Percentiles rank a stretch among this genome's conserved stretches.
phyloP scores from a whole-genome alignment of 2,888 invertebrate species.

The Hypselothyrea guttata region DNA sequence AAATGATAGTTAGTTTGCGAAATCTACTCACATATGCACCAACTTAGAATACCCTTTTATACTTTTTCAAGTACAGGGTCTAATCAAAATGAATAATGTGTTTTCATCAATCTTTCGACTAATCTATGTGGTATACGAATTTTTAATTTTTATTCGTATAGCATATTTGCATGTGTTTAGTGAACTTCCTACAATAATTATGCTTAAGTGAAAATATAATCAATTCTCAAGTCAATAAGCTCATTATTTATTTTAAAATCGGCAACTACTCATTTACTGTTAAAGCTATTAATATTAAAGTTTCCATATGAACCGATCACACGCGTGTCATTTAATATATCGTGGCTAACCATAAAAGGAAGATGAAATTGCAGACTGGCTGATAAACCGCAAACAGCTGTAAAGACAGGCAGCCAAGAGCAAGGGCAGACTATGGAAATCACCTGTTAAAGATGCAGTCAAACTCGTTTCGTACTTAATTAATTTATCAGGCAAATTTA shows the following conservation, averaged over 20 bases:
- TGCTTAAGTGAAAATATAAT: background rate
- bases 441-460: constrained; percentile 2
- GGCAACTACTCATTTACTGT: constrained; percentile 5
- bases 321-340: constrained; percentile 31
- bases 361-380: constrained; percentile 35
- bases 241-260: constrained; percentile 13
- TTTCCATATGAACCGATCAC: constrained; percentile 8
- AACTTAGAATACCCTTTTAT: too few relatives aligned
- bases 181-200: too few relatives aligned
- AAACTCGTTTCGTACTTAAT: constrained; percentile 37
- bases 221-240: background rate
- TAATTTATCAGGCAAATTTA: constrained; percentile 20
- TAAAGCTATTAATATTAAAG: constrained; percentile 22
- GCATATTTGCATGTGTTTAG: too few relatives aligned
- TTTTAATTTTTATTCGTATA: too few relatives aligned
- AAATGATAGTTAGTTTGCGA: too few relatives aligned
- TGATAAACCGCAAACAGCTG: constrained; percentile 37
- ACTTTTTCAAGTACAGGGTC: too few relatives aligned
- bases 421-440: constrained; percentile 23
- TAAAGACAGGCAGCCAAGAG: constrained; percentile 28
- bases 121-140: too few relatives aligned
- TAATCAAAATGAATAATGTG: too few relatives aligned
- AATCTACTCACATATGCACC: too few relatives aligned
- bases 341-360: constrained; percentile 24
- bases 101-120: too few relatives aligned